A percentile compares a stretch with the other conserved stretches of the same genome.
Conservation (phyloP, 2,113 vertebrate genomes). For the Paradisaea rubra region DNA sequence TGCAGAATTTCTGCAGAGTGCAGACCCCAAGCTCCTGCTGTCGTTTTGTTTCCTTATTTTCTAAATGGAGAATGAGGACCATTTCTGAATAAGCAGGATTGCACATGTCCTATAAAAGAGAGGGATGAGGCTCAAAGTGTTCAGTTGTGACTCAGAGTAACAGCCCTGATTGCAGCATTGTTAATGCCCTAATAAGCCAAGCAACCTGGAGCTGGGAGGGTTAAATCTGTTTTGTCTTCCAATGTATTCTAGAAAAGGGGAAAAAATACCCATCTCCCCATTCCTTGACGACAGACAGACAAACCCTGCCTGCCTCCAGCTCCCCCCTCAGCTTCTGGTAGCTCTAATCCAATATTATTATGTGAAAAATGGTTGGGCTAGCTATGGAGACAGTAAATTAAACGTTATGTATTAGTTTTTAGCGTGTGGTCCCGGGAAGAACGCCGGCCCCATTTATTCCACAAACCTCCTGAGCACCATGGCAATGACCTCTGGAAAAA, state of each 20-base stretch:
- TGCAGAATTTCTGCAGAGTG: neutral
- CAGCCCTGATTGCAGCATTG: neutral
- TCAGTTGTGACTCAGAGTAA: neutral
- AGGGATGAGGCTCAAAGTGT: neutral
- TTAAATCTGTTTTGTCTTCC: conserved; percentile 40
- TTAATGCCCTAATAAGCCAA: neutral
- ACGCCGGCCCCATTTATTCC: conserved; percentile 73
- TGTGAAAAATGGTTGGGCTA: conserved; percentile 88
- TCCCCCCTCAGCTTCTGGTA: conserved; percentile 61
- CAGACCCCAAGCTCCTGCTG: neutral
- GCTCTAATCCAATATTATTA: conserved; percentile 92
- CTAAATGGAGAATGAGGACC: neutral
- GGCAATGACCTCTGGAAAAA: conserved; percentile 77
- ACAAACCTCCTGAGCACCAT: conserved; percentile 70
- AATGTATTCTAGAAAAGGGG: conserved; percentile 24
- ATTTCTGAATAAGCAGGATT: neutral
- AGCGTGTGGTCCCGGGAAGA: conserved; percentile 66
- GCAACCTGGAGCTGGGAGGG: neutral
- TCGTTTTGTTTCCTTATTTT: neutral
- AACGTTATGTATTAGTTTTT: conserved; percentile 93
- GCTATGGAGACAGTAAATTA: conserved; percentile 94
- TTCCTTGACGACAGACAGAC: conserved; percentile 18
- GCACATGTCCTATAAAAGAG: neutral
- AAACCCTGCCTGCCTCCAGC: conserved; percentile 9
- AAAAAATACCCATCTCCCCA: conserved; percentile 36